A percentile compares a stretch with the other conserved stretches of the same genome.
phyloP scores from a whole-genome alignment of 1,140 invertebrate species.

The Chelonus insularis region DNA sequence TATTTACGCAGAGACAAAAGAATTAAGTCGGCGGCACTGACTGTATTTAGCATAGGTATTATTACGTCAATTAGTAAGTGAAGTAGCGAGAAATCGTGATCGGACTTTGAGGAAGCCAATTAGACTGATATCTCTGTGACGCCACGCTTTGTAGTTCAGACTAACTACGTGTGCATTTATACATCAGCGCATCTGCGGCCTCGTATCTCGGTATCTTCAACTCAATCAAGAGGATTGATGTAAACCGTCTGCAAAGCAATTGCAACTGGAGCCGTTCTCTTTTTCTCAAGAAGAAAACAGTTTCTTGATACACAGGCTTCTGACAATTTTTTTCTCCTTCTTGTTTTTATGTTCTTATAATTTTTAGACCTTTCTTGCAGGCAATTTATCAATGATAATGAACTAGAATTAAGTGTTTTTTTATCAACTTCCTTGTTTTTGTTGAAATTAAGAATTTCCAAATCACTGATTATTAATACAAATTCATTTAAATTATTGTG shows the following conservation, averaged over 20 bases:
- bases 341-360: no score
- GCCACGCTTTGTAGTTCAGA: slow-evolving; percentile 17
- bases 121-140: slow-evolving; percentile 15
- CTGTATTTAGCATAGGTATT: slow-evolving; percentile 5
- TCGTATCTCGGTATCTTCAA: slow-evolving; percentile 10
- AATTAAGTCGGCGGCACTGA: background rate
- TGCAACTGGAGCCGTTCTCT: background rate
- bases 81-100: background rate
- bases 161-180: slow-evolving; percentile 18
- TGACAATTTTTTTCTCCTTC: no score
- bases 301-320: background rate
- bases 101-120: slow-evolving; percentile 21
- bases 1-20: no score
- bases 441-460: no score
- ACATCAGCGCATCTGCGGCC: slow-evolving; percentile 16
- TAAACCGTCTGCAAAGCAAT: slow-evolving; percentile 14
- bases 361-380: no score
- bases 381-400: no score
- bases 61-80: slow-evolving; percentile 11
- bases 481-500: no score
- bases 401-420: no score
- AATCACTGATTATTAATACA: no score
- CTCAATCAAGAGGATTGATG: slow-evolving; percentile 20
- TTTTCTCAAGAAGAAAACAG: background rate
- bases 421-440: no score